Evolutionary conservation across 2,113 vertebrate genomes (phyloP), one percentile per base, ranked within the genome.

Genomic region (Columba janthina): DNA sequence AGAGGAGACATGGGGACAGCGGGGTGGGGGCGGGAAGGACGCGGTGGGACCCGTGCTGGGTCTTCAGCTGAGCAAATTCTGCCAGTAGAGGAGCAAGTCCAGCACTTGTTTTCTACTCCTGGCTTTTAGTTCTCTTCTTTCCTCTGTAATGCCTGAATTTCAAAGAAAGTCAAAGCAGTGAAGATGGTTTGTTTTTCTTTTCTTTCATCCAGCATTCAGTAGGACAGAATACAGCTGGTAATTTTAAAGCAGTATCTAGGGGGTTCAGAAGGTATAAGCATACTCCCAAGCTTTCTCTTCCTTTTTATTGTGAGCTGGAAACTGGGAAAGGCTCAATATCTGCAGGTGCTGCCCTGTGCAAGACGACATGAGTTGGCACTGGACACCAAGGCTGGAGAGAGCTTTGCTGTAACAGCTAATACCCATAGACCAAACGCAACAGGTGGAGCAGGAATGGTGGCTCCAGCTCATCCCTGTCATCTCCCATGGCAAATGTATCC

Each of bases 21-120:
- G 34, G 26, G 36, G 36, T 10, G 3, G 5, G 66, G 51, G 11
- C 0, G 0, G n/a, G 57, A 71, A 67, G 62, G 71, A 46, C 0
- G 0, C 1, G 4, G 28, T 26, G 71, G 42, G 42, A 71, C 61
- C 56, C 42, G 29, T 67, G 22, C 22, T 21, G 28, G 28, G 3
- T 50, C 65, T 80, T 69, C 85, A 66, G 34, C 48, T 79, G n/a
- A 62, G 36, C 15, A 72, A 11, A 8, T 60, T 56, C 57, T 71
- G 32, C n/a, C n/a, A 75, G 58, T 21, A 26, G 20, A 36, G 21
- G 11, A 60, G 4, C 16, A 14, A 82, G 26, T 36, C 31, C 29
- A 72, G 15, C 15, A 21, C 51, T 65, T 88, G 21, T 29, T 53
- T 74, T 57, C 56, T 53, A 5, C 12, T 57, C 18, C n/a, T 25